phyloP scores from a whole-genome alignment of 1,140 invertebrate genomes.

The Carposina sasakii region DNA sequence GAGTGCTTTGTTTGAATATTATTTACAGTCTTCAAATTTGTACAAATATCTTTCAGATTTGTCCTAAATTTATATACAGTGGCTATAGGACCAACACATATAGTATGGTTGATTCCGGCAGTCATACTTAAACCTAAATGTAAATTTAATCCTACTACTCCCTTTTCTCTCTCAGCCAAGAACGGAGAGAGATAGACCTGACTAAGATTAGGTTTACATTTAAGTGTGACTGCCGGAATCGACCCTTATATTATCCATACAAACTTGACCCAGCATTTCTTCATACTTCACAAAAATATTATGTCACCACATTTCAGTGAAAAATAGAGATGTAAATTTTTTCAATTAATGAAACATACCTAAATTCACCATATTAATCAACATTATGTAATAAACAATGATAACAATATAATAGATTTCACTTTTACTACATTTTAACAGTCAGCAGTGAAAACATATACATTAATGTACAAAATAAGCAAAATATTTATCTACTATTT shows the following conservation, averaged over 20 bases:
- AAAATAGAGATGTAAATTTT: slow-evolving; percentile 69
- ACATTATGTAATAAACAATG: slow-evolving; percentile 69
- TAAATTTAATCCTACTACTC: too few species aligned
- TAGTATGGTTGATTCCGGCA: too few species aligned
- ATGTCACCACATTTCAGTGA: slow-evolving; percentile 61
- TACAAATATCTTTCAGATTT: slow-evolving; percentile 53
- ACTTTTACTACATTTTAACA: slow-evolving; percentile 65
- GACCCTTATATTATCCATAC: too few species aligned
- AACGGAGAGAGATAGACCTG: too few species aligned
- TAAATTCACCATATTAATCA: slow-evolving; percentile 69
- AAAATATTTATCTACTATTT: slow-evolving; percentile 41
- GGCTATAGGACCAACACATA: too few species aligned
- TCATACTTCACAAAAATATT: slow-evolving; percentile 69
- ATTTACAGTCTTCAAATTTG: slow-evolving; percentile 67
- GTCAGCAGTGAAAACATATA: slow-evolving; percentile 62
- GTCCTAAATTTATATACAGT: slow-evolving; percentile 46
- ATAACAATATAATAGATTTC: slow-evolving; percentile 67
- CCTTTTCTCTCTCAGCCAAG: too few species aligned
- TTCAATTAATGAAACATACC: slow-evolving; percentile 63
- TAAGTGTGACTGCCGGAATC: too few species aligned
- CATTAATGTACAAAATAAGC: slow-evolving; percentile 62
- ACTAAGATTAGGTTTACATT: too few species aligned
- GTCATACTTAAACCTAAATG: too few species aligned
- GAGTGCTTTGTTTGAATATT: slow-evolving; percentile 14
- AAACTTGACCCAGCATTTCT: too few species aligned